These are phyloP conservation scores for Megalops atlanticus DNA, from an alignment of 2,113 vertebrate genomes.

Conservation along the genomic window DNA sequence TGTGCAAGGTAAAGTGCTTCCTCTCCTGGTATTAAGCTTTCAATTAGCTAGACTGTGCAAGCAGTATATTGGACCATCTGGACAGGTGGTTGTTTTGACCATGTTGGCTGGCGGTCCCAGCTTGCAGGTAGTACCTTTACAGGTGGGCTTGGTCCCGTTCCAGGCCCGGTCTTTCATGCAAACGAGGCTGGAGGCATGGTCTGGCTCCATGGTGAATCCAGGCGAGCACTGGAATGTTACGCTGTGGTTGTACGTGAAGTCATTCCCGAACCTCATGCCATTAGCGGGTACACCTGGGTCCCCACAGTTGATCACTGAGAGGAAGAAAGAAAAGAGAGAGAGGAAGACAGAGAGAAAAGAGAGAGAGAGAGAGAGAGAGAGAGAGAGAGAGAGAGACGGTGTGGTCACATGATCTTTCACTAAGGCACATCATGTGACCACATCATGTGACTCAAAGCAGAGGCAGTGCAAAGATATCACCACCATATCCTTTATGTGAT, in stretches of 20 bases:
- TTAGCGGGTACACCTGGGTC: conserved; percentile 93
- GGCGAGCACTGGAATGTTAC: conserved; percentile 87
- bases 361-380: conserved; percentile 1
- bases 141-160: conserved; percentile 89
- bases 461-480: conserved; percentile 30
- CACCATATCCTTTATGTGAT: no score
- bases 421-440: not conserved
- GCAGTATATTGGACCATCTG: no score
- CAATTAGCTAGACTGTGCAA: no score
- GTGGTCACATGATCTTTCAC: conserved; percentile 48
- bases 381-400: not conserved
- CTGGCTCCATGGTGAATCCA: conserved; percentile 89
- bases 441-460: conserved; percentile 15
- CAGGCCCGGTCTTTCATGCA: conserved; percentile 95
- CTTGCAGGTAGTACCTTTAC: conserved; percentile 78
- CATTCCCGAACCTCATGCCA: conserved; percentile 83
- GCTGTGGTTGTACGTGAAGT: conserved; percentile 83
- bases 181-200: conserved; percentile 79
- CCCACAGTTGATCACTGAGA: conserved; percentile 89
- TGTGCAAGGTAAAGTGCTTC: no score
- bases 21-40: no score
- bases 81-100: no score
- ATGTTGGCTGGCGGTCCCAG: no score
- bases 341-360: not conserved
- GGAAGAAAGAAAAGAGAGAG: not conserved